phyloP scores from a whole-genome alignment of 2,888 invertebrate genomes.

The Tanytarsus gracilentus region DNA sequence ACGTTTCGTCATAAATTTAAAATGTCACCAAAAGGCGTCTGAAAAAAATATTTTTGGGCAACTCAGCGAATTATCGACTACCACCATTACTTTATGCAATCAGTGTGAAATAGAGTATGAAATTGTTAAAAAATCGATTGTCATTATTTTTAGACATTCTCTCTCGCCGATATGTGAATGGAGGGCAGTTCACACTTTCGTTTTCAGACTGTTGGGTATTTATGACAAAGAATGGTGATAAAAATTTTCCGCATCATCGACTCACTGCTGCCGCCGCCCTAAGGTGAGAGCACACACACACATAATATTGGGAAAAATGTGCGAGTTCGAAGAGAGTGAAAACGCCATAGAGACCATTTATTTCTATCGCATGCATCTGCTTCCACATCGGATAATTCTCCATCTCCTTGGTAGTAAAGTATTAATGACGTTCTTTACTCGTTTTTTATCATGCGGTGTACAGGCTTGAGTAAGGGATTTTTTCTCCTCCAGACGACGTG shows the following conservation, averaged over 20 bases:
- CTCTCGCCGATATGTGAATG: neutral
- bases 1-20: too few species aligned
- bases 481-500: too few species aligned
- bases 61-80: neutral
- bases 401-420: neutral
- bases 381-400: conserved; percentile 15
- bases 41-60: neutral
- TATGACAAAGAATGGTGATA: conserved; percentile 24
- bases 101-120: conserved; percentile 26
- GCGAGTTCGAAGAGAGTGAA: neutral
- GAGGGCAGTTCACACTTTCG: conserved; percentile 2
- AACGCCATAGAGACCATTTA: neutral
- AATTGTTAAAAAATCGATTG: conserved; percentile 28
- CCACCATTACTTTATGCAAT: neutral
- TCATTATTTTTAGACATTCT: conserved; percentile 19
- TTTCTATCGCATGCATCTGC: conserved; percentile 23
- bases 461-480: too few species aligned
- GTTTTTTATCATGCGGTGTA: too few species aligned
- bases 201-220: conserved; percentile 13
- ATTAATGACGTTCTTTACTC: conserved; percentile 10
- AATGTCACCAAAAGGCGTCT: too few species aligned
- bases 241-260: conserved; percentile 27
- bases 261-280: neutral
- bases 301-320: neutral
- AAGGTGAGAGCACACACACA: neutral